Evolutionary conservation across 2,113 vertebrate genomes (phyloP).

Genomic region (Papio anubis): DNA sequence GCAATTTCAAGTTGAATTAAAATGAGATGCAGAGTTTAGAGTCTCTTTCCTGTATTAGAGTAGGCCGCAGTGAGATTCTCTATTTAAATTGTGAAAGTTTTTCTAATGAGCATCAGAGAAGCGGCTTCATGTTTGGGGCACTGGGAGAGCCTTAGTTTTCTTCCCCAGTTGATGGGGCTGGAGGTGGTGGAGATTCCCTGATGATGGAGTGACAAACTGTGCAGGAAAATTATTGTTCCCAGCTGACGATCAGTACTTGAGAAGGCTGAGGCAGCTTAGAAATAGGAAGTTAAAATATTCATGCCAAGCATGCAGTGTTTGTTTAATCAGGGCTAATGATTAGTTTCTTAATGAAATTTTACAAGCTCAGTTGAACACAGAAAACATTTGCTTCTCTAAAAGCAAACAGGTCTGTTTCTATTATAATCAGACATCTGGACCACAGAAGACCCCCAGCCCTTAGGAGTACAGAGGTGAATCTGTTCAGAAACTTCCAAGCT

Average conservation of each 20-base stretch:
- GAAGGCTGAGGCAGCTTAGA: slow-evolving; percentile 54
- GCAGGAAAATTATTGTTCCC: neutral
- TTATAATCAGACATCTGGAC: slow-evolving; percentile 48
- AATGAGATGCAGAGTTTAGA: neutral
- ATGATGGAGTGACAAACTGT: neutral
- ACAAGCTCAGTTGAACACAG: slow-evolving; percentile 67
- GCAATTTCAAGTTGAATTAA: neutral
- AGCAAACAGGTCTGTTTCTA: slow-evolving; percentile 62
- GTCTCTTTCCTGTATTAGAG: neutral
- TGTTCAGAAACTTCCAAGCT: neutral
- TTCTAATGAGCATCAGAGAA: neutral
- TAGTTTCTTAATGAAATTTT: slow-evolving; percentile 74
- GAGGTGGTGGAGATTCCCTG: neutral
- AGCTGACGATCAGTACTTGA: slow-evolving; percentile 22
- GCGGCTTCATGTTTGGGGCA: neutral
- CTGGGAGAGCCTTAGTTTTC: neutral
- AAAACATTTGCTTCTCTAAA: slow-evolving; percentile 69
- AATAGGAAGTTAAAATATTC: slow-evolving; percentile 61
- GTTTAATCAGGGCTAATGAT: slow-evolving; percentile 70
- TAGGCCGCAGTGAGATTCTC: neutral
- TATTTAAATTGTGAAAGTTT: neutral
- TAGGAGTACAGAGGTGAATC: neutral
- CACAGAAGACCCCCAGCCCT: neutral
- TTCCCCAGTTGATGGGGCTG: neutral
- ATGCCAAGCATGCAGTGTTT: slow-evolving; percentile 59